Percentiles rank a stretch among this genome's conserved stretches.
Evolutionary conservation across 2,888 invertebrate genomes (phyloP).

Genomic region (Diarsia rubi): DNA sequence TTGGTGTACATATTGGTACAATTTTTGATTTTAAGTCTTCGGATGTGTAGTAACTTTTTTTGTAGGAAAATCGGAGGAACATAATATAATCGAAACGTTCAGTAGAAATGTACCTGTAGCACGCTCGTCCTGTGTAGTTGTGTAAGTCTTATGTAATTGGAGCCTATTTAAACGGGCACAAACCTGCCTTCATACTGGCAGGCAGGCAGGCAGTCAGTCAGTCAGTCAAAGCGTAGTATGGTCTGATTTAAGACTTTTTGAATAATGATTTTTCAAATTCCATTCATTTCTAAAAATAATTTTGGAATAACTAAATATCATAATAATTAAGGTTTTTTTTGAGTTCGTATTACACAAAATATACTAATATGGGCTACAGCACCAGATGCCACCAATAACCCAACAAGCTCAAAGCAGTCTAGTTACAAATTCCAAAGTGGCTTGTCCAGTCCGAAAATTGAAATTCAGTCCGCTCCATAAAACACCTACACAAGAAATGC

Average conservation of each 20-base stretch:
- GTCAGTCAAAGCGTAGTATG: not conserved
- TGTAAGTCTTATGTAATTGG: not conserved
- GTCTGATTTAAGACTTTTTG: not conserved
- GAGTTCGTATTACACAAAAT: not conserved
- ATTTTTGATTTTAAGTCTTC: conserved; percentile 22
- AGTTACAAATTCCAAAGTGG: not conserved
- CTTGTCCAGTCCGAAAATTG: conserved; percentile 33
- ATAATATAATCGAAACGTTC: not conserved
- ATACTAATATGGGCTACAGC: not conserved
- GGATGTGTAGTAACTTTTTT: not conserved
- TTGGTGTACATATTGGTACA: conserved; percentile 49
- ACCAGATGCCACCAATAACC: not conserved
- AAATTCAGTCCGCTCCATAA: conserved; percentile 46
- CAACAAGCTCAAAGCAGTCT: not conserved
- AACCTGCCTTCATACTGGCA: not conserved
- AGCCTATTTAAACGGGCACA: not conserved
- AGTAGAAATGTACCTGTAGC: not conserved
- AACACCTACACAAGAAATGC: conserved; percentile 55
- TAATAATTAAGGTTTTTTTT: not conserved
- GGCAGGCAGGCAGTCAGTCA: no score
- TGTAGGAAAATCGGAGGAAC: not conserved
- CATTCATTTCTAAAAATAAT: not conserved
- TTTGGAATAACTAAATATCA: not conserved
- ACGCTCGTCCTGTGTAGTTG: not conserved
- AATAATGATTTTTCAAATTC: not conserved